Evolutionary conservation across 2,888 invertebrate species (phyloP).

Genomic region (Apoda limacodes): DNA sequence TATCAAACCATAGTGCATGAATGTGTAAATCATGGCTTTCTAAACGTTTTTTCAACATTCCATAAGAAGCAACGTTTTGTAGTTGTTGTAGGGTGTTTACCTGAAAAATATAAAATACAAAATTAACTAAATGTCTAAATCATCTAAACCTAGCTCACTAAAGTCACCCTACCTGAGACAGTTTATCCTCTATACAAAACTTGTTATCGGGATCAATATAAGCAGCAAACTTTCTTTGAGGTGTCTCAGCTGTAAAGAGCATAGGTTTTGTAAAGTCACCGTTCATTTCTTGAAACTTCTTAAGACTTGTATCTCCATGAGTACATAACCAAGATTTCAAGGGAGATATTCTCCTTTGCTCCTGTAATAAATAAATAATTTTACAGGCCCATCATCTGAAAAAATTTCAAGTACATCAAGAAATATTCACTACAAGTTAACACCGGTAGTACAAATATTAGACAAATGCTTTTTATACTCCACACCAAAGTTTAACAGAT

Average conservation of each 20-base stretch:
- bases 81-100: slow-evolving; percentile 92
- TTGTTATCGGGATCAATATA: slow-evolving; percentile 94
- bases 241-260: slow-evolving; percentile 88
- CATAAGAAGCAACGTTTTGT: slow-evolving; percentile 93
- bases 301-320: slow-evolving; percentile 84
- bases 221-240: slow-evolving; percentile 88
- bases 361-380: slow-evolving; percentile 64
- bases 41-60: slow-evolving; percentile 85
- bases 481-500: too few relatives aligned
- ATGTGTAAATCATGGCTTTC: slow-evolving; percentile 86
- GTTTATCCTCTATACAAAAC: slow-evolving; percentile 89
- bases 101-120: too few relatives aligned
- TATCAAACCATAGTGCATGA: slow-evolving; percentile 97
- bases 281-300: slow-evolving; percentile 83
- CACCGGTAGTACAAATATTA: too few relatives aligned
- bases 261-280: slow-evolving; percentile 77
- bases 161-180: slow-evolving; percentile 81
- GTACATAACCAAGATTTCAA: slow-evolving; percentile 92
- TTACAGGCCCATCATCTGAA: too few relatives aligned
- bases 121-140: too few relatives aligned
- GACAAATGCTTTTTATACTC: too few relatives aligned
- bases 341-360: slow-evolving; percentile 86
- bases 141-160: slow-evolving; percentile 1
- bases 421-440: too few relatives aligned
- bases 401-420: too few relatives aligned